A percentile compares a stretch with the other conserved stretches of the same genome.
phyloP scores from a whole-genome alignment of 2,888 invertebrate genomes.

The Alloscopus bannaensis region DNA sequence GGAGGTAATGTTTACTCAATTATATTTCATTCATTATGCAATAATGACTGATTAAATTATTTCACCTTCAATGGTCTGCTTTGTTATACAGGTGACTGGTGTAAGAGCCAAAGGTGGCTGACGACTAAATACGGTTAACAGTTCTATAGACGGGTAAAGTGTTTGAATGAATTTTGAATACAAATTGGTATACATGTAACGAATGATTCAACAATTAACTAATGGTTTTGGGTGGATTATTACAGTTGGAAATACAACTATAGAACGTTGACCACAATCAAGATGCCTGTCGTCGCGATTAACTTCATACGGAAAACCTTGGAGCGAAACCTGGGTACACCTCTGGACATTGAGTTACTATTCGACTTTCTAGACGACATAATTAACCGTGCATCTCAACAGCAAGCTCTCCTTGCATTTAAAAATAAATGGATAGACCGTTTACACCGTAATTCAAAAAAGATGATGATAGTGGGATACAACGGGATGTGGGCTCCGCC shows the following conservation, averaged over 20 bases:
- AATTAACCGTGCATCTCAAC: slow-evolving; percentile 16
- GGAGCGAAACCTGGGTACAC: background rate
- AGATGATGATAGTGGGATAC: slow-evolving; percentile 11
- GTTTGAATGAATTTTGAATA: too few relatives aligned
- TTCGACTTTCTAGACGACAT: slow-evolving; percentile 1
- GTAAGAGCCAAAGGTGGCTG: too few relatives aligned
- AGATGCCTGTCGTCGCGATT: background rate
- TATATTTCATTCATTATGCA: too few relatives aligned
- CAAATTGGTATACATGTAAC: background rate
- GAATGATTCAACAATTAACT: background rate
- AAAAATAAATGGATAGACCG: slow-evolving; percentile 18
- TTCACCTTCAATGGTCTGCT: too few relatives aligned
- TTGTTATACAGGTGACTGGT: too few relatives aligned
- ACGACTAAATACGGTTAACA: too few relatives aligned
- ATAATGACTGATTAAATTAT: too few relatives aligned
- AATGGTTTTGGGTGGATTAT: background rate
- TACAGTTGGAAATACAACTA: background rate
- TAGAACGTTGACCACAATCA: too few relatives aligned
- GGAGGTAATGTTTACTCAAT: too few relatives aligned
- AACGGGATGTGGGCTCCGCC: slow-evolving; percentile 18
- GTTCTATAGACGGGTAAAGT: too few relatives aligned
- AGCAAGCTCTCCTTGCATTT: background rate
- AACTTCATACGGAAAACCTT: slow-evolving; percentile 13
- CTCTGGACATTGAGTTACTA: background rate
- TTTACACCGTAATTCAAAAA: background rate